Base-by-base conservation (phyloP, 1,140 invertebrate species). In the Hypothenemus hampei region DNA sequence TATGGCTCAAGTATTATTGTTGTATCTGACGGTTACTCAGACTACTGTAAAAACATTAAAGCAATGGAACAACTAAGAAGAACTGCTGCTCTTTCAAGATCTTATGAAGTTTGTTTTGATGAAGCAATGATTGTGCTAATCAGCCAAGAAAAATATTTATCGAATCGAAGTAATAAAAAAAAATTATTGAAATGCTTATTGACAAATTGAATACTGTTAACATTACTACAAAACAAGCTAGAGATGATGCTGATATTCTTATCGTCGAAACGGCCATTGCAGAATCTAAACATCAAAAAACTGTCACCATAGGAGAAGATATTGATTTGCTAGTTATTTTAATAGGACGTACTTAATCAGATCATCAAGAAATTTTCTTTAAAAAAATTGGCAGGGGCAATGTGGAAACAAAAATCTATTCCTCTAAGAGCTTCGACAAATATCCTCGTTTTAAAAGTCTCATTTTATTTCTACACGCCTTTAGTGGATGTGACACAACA, bases 181-280 rank as follows among this genome's bases (percentile, higher is more conserved):
- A 50, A 24, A 10, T n/a, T 58, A 62, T 68, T 61, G 59, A 40
- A 45, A 62, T 66, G 61, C 60, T 66, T 24, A 57, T 39, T 40
- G 36, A 61, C 51, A 59, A 52, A 31, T 63, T 68, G 45, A 59
- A 58, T 7, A 39, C 56, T 52, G 59, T 23, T 16, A 57, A 59
- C 57, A 60, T 67, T 43, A 24, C n/a, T 1, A 53, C 60, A 8
- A 59, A 59, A 62, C 60, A 64, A 65, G 63, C 65, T 62, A 3
- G 52, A 48, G 62, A 65, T 48, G 61, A 68, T 57, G 63, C 63
- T 50, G 60, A 68, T 62, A 52, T 56, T 6, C 16, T 67, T 3
- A 69, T 67, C 22, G 58, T 69, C 60, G 56, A 57, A 57, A 68
- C 65, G 51, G 67, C 68, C 57, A 63, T 65, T 49, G 59, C 69